phyloP scores from a whole-genome alignment of 1,140 invertebrate species.

The Drosophila insularis region DNA sequence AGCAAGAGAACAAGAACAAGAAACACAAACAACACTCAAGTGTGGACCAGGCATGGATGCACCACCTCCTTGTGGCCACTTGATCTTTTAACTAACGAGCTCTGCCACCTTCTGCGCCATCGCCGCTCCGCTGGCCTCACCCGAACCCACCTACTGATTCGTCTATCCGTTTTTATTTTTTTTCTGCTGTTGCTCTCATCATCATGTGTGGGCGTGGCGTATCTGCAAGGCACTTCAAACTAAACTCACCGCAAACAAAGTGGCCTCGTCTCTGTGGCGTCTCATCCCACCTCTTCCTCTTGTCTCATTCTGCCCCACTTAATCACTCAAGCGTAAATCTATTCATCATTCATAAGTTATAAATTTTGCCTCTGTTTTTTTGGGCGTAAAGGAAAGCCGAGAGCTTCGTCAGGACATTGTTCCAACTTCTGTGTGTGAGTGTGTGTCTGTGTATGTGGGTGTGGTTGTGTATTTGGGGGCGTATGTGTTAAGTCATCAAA shows the following conservation, averaged over 20 bases:
- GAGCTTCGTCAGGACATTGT: conserved; percentile 27
- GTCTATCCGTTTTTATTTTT: background rate
- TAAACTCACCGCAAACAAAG: conserved; percentile 81
- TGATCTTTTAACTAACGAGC: conserved; percentile 80
- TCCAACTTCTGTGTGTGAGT: background rate
- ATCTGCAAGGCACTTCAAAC: conserved; percentile 77
- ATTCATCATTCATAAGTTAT: conserved; percentile 82
- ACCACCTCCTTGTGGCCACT: conserved; percentile 47
- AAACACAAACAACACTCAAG: conserved; percentile 78
- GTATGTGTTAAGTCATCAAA: conserved; percentile 13
- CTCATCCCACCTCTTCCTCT: background rate
- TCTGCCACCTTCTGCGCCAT: conserved; percentile 62
- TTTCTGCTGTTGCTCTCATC: background rate
- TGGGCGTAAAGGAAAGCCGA: conserved; percentile 38
- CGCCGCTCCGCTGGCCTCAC: background rate
- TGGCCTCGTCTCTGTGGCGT: conserved; percentile 63
- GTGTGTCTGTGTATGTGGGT: conserved; percentile 7
- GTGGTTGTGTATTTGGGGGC: background rate
- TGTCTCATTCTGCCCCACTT: conserved; percentile 62
- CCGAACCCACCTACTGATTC: too few relatives aligned
- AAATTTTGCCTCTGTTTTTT: conserved; percentile 74
- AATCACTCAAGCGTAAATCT: conserved; percentile 81
- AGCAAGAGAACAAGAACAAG: conserved; percentile 45
- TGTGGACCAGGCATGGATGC: conserved; percentile 56
- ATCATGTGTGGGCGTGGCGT: conserved; percentile 53